Conservation (phyloP, 2,113 vertebrate species). For the Cranoglanis bouderius region DNA sequence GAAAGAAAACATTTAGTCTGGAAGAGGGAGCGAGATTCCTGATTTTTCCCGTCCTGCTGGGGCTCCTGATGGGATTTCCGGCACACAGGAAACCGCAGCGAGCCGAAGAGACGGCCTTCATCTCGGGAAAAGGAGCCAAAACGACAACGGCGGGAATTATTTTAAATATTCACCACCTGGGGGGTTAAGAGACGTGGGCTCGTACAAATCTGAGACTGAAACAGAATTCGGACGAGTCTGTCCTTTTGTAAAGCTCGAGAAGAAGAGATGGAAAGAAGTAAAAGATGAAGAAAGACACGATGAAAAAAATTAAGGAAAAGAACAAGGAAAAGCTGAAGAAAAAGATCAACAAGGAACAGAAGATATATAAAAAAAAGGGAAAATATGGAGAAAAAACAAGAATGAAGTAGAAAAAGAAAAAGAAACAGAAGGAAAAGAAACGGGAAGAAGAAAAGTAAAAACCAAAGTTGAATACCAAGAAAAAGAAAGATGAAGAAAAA, state of each 20-base stretch:
- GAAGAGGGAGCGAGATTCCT: background rate
- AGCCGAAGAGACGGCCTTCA: background rate
- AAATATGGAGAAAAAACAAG: no score
- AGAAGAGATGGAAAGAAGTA: background rate
- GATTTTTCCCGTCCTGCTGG: background rate
- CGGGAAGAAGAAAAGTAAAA: no score
- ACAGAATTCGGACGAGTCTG: background rate
- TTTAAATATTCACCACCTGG: background rate
- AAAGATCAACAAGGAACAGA: background rate
- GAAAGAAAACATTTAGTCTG: conserved; percentile 26
- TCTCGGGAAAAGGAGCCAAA: no score
- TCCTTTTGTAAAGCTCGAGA: background rate
- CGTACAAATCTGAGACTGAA: background rate
- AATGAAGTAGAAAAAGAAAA: background rate
- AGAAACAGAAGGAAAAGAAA: background rate
- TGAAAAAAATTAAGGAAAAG: background rate
- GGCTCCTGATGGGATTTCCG: conserved; percentile 6
- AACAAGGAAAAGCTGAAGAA: background rate
- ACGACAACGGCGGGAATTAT: background rate
- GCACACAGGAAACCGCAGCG: conserved; percentile 9
- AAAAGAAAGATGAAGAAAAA: background rate
- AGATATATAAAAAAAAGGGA: background rate
- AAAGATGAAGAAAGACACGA: background rate
- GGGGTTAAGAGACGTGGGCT: background rate
- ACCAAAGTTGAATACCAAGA: background rate